phyloP scores from a whole-genome alignment of 2,797 vertebrate genomes.

The Myioborus melanocephalus region DNA sequence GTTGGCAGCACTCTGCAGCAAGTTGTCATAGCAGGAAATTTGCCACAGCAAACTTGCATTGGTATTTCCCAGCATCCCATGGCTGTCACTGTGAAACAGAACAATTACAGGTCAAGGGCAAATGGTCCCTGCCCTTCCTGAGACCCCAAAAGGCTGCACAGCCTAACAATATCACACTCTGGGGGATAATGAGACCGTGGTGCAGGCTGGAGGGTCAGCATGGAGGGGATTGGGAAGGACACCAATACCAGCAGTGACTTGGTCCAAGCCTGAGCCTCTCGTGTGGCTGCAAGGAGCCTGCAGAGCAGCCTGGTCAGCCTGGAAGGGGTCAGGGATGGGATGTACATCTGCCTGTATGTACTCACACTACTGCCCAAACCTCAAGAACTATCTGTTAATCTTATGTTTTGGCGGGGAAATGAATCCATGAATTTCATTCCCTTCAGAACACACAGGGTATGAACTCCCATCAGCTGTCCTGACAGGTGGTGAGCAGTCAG shows the following conservation, averaged over 20 bases:
- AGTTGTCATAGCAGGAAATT: neutral
- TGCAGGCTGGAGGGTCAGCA: neutral
- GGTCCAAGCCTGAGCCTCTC: neutral
- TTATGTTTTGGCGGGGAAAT: neutral
- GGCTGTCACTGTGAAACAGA: neutral
- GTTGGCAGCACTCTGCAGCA: neutral
- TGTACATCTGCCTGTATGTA: neutral
- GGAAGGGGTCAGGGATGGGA: neutral
- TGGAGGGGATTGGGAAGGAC: accelerated
- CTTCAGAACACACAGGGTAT: neutral
- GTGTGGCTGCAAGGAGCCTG: accelerated
- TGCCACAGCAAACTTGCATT: neutral
- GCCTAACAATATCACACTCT: neutral
- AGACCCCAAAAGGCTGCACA: neutral
- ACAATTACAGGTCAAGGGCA: neutral
- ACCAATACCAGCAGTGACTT: neutral
- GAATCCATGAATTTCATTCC: neutral
- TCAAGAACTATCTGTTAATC: neutral
- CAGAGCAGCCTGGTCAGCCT: neutral
- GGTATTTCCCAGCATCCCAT: neutral
- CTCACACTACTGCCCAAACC: neutral
- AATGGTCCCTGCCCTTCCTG: neutral
- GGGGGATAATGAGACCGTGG: accelerated
- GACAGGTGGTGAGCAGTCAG: neutral
- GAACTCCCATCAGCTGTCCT: neutral